Evolutionary conservation across 1,140 invertebrate genomes (phyloP), one percentile per base, ranked within the genome.

Genomic region (Lepidurus arcticus): DNA sequence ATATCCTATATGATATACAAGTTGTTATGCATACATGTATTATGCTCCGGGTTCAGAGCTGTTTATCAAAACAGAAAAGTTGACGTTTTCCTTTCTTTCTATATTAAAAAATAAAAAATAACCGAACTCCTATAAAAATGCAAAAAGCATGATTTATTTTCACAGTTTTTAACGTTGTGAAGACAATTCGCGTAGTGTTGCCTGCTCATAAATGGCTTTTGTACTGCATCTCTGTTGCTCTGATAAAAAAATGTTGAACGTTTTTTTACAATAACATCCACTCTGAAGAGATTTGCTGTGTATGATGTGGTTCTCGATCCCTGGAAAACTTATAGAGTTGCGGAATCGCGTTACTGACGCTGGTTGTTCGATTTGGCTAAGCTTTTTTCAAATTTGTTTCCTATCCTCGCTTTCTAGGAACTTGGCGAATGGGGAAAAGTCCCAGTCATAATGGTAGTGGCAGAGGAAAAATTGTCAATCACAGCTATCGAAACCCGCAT

Each of bases 341-440:
- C 7, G 13, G 21, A 65, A 65, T 16, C 16, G 16, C 21, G 9
- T 3, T 21, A n/a, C 16, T 13, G 53, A 16, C 13, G 13, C 8
- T 11, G 7, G 21, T 21, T 34, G 34, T n/a, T 13, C 9, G 5
- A 9, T 65, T 9, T 65, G 6, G 53, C 53, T 65, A 65, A 65
- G 16, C 10, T 6, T 10, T 47, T 47, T 47, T 47, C 16, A 7
- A 13, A 7, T 65, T 65, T 65, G 1, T 65, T 65, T 8, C 21
- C 13, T 65, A n/a, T 65, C 21, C 21, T 65, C 21, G 13, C 6
- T 65, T 10, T 65, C 53, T 21, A 65, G 53, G 53, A 13, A 65
- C 53, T 65, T 65, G 53, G 53, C 53, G 53, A 65, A 65, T 65
- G 8, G 53, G 53, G 53, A 65, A 65, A 65, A 65, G 53, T 10